Evolutionary conservation across 2,113 vertebrate species (phyloP), one percentile per base, ranked within the genome.

Genomic region (Piprites chloris): DNA sequence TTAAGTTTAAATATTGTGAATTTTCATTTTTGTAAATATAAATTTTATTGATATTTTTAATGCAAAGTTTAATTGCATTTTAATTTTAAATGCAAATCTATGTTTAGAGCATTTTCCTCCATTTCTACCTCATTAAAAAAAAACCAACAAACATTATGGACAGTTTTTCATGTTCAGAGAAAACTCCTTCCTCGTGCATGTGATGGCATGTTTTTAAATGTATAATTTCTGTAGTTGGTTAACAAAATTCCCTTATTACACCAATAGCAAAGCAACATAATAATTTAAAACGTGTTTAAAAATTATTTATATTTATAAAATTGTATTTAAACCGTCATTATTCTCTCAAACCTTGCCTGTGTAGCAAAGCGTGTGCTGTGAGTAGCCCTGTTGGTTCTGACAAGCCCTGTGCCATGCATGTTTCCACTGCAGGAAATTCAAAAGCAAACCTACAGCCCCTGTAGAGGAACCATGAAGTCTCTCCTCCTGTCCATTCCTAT

Each of bases 241-340:
- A 82, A 75, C 20, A 67, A 56, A 93, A 77, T 23, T 37, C 37
- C 86, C 87, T 68, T 44, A 72, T 93, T 86, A 59, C 27, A 69
- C 37, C 47, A 84, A 74, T 84, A 92, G 37, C 23, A 72, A 27
- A 89, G 50, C 76, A 63, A 67, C 50, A 78, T 14, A 55, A 77
- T 86, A 49, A 73, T 41, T 27, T 62, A 71, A 90, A 93, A 55
- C n/a, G 28, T 17, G 30, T n/a, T 84, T 78, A 32, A 86, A 42
- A 92, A 77, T 81, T 0, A 84, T 94, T 91, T 87, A 28, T 79
- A 41, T 72, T 47, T 84, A 78, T 83, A 58, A 83, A 90, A 75
- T 41, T 14, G 0, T 28, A 47, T 82, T 89, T 69, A n/a, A 85
- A 1, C 17, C 9, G 8, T 23, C 63, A 39, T 75, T 72, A 47